Evolutionary conservation across 2,888 invertebrate species (phyloP).

Genomic region (Clitarchus hookeri): DNA sequence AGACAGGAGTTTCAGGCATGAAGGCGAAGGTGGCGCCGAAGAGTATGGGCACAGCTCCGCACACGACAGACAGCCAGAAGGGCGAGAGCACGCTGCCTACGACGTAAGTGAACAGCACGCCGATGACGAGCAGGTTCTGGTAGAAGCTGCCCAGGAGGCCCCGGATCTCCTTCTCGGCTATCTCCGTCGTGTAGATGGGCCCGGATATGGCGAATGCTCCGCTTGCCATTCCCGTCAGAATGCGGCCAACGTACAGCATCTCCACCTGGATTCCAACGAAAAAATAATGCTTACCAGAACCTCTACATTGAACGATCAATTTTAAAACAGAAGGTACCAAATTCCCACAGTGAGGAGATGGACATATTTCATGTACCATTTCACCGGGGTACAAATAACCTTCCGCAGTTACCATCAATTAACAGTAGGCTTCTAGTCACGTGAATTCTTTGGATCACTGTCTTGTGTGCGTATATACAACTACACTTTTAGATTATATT

Average conservation of each 20-base stretch:
- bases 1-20: conserved; percentile 85
- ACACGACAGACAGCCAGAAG: conserved; percentile 67
- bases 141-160: conserved; percentile 86
- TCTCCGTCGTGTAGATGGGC: conserved; percentile 85
- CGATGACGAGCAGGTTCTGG: conserved; percentile 82
- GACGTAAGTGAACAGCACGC: conserved; percentile 77
- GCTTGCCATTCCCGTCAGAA: conserved; percentile 73
- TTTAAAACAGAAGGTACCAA: too few species aligned
- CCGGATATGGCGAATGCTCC: conserved; percentile 83
- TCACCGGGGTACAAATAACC: too few species aligned
- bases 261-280: conserved; percentile 47
- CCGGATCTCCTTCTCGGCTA: conserved; percentile 79
- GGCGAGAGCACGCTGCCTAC: conserved; percentile 66
- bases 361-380: too few species aligned
- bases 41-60: conserved; percentile 67
- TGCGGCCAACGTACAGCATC: conserved; percentile 69
- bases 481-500: too few species aligned
- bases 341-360: too few species aligned
- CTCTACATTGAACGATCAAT: too few species aligned
- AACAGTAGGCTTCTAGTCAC: too few species aligned
- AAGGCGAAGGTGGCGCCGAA: conserved; percentile 74
- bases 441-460: too few species aligned
- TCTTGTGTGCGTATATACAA: too few species aligned
- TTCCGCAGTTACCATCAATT: too few species aligned
- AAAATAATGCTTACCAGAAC: too few species aligned